phyloP scores from a whole-genome alignment of 2,888 invertebrate species.

The Chydorus sphaericus region DNA sequence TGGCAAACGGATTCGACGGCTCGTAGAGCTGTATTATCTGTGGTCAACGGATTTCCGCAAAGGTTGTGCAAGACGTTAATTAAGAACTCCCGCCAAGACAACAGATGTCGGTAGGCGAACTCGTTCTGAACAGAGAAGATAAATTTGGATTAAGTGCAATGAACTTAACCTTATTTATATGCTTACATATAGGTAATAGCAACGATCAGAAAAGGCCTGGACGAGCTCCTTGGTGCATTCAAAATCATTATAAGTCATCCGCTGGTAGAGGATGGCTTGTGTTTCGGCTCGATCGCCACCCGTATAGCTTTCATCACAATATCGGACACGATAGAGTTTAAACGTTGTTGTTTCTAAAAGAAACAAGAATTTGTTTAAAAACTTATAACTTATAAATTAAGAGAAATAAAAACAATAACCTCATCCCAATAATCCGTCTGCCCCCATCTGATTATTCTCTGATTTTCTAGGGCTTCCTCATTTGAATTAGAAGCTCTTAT shows the following conservation, averaged over 20 bases:
- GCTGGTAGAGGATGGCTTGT: conserved; percentile 19
- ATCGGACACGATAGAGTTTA: too few species aligned
- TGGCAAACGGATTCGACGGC: conserved; percentile 24
- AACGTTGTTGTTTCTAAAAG: too few species aligned
- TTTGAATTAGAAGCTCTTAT: conserved; percentile 23
- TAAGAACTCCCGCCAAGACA: too few species aligned
- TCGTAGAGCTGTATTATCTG: conserved; percentile 18
- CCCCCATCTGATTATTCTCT: conserved; percentile 23
- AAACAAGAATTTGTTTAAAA: too few species aligned
- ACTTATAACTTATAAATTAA: too few species aligned
- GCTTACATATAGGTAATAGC: conserved; percentile 31
- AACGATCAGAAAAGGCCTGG: conserved; percentile 26
- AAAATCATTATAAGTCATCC: conserved; percentile 23
- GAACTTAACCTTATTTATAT: conserved; percentile 16
- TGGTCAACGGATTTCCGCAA: conserved; percentile 28
- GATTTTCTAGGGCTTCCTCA: conserved; percentile 21
- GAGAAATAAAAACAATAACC: conserved; percentile 23
- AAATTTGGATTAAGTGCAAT: conserved; percentile 8
- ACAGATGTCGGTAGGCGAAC: conserved; percentile 30
- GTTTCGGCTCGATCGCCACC: conserved; percentile 19
- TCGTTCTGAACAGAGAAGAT: conserved; percentile 25
- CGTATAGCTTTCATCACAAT: too few species aligned
- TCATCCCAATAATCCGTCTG: too few species aligned
- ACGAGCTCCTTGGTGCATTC: conserved; percentile 30
- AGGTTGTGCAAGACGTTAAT: conserved; percentile 32